Conservation (phyloP, 2,797 vertebrate species). For the Cirrhinus molitorella region DNA sequence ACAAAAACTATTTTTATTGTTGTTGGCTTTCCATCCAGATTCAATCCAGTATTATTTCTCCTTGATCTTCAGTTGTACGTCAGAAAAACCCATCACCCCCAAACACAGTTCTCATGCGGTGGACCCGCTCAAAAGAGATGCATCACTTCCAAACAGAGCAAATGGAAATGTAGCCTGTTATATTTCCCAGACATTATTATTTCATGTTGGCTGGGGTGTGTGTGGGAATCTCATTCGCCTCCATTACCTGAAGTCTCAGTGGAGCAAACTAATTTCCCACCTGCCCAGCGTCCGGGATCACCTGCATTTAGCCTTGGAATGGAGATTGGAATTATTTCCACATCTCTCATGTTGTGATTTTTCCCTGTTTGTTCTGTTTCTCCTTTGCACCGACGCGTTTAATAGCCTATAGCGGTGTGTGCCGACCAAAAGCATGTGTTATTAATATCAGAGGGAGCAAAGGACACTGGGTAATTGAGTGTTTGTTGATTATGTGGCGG, state of each 20-base stretch:
- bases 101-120: slow-evolving; percentile 32
- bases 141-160: slow-evolving; percentile 53
- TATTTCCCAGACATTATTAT: slow-evolving; percentile 65
- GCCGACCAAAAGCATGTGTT: slow-evolving; percentile 46
- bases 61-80: slow-evolving; percentile 22
- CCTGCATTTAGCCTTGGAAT: slow-evolving; percentile 61
- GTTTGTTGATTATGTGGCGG: slow-evolving; percentile 83
- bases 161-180: slow-evolving; percentile 52
- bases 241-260: slow-evolving; percentile 62
- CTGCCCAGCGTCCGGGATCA: slow-evolving; percentile 54
- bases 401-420: slow-evolving; percentile 55
- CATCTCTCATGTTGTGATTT: slow-evolving; percentile 69
- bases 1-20: no score
- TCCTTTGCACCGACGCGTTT: slow-evolving; percentile 63
- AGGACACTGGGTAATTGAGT: slow-evolving; percentile 78
- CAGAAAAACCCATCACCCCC: not conserved
- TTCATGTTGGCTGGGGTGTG: slow-evolving; percentile 55
- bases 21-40: not conserved
- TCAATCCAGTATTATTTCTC: not conserved
- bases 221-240: slow-evolving; percentile 62
- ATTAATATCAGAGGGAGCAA: slow-evolving; percentile 69
- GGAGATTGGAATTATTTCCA: slow-evolving; percentile 69
- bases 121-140: slow-evolving; percentile 54
- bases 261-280: slow-evolving; percentile 66
- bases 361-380: slow-evolving; percentile 48